These are phyloP conservation scores for Tenthredo amoena DNA, from an alignment of 2,888 invertebrate genomes.

Conservation along the genomic window DNA sequence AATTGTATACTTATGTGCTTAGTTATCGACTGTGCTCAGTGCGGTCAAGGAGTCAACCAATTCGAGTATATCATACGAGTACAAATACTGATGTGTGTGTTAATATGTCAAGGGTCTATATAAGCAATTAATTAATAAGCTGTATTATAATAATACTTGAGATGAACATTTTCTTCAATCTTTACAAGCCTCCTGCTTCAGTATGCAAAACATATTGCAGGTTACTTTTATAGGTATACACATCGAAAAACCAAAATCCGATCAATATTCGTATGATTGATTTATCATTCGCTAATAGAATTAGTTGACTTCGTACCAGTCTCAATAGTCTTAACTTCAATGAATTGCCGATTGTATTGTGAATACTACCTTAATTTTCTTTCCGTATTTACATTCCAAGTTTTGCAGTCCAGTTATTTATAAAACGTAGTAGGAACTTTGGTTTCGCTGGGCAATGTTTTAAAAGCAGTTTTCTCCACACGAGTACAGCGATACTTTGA, in stretches of 20 bases:
- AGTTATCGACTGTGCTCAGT: conserved; percentile 70
- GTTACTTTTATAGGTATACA: neutral
- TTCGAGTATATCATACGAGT: conserved; percentile 60
- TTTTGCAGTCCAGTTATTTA: conserved; percentile 77
- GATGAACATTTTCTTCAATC: conserved; percentile 5
- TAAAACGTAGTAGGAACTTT: conserved; percentile 82
- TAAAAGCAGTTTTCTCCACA: conserved; percentile 75
- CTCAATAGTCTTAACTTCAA: conserved; percentile 62
- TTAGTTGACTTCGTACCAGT: conserved; percentile 53
- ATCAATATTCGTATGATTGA: conserved; percentile 31
- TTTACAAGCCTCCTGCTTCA: neutral
- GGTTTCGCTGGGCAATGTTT: conserved; percentile 81
- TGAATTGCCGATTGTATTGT: conserved; percentile 74
- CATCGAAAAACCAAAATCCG: neutral
- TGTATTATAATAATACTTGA: conserved; percentile 18
- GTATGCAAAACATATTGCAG: neutral
- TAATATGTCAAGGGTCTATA: conserved; percentile 10
- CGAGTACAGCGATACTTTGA: conserved; percentile 55
- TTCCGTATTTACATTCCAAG: conserved; percentile 70
- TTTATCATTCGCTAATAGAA: conserved; percentile 13
- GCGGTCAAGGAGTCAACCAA: conserved; percentile 68
- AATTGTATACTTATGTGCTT: conserved; percentile 77
- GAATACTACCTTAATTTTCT: conserved; percentile 62
- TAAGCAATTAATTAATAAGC: conserved; percentile 16
- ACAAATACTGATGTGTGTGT: conserved; percentile 42